A percentile compares a stretch with the other conserved stretches of the same genome.
Evolutionary conservation across 2,113 vertebrate species (phyloP).

Genomic region (Urocynchramus pylzowi): DNA sequence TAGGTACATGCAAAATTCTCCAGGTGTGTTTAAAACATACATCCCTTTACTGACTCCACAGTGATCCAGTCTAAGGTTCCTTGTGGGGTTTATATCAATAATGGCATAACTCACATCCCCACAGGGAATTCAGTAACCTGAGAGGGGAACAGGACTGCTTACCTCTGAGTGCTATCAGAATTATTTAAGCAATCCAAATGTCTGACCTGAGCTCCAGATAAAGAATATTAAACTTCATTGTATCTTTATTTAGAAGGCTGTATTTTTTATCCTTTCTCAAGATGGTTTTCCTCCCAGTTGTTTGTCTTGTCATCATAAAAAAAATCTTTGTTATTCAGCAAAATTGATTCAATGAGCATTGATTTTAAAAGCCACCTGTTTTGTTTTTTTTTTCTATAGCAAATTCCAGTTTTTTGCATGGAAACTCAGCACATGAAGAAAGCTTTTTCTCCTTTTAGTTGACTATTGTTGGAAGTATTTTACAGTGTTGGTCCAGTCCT

Average conservation of each 20-base stretch:
- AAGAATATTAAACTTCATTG: neutral
- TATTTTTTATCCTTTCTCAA: neutral
- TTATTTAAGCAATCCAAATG: neutral
- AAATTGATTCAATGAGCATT: neutral
- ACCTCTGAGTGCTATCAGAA: neutral
- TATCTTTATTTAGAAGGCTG: neutral
- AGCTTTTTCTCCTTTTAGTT: neutral
- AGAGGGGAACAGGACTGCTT: neutral
- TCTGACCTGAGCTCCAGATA: neutral
- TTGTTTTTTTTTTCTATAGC: neutral
- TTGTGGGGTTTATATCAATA: fast-evolving
- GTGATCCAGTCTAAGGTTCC: neutral
- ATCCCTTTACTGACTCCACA: neutral
- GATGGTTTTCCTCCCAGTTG: neutral
- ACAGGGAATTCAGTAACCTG: neutral
- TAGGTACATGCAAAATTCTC: neutral
- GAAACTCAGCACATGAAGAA: neutral
- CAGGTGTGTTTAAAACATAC: neutral
- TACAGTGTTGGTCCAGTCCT: neutral
- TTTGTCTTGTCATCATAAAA: neutral
- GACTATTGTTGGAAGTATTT: neutral
- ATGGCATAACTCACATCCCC: neutral
- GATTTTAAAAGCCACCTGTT: neutral
- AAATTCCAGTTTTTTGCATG: neutral
- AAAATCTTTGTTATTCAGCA: neutral